Evolutionary conservation across 2,113 vertebrate genomes (phyloP), one percentile per base, ranked within the genome.

Genomic region (Emberiza fucata): DNA sequence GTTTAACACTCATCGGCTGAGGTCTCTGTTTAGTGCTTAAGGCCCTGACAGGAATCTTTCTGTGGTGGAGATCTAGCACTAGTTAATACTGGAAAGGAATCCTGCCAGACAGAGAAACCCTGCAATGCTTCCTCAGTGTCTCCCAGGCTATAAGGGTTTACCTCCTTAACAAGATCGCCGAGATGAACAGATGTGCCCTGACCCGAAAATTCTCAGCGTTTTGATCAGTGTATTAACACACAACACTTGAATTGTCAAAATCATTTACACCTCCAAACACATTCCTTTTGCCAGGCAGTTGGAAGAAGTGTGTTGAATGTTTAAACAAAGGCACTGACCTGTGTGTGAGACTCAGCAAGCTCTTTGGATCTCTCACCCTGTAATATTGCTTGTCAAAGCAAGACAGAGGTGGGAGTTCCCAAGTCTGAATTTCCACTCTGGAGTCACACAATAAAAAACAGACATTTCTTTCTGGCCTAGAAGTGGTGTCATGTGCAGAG

Each of bases 121-220:
- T 75, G 68, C 51, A 57, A 48, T 3, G 3, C 75, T 85, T 82
- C 78, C 27, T 92, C 5, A 0, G 13, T 44, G 54, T 71, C 85
- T 82, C 47, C 39, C 60, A 81, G 51, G 47, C 71, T 86, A 3
- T 47, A 44, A 94, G 92, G 47, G 39, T 94, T 95, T 95, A 73
- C 81, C 39, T 90, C 79, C 79, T 70, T 95, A 79, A 90, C 65
- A 76, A 78, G 70, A 69, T 77, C 5, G 2, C 50, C 0, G 14
- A 87, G 78, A 91, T 63, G 87, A 95, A 92, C 92, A 92, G 87
- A 93, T 97, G 90, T 11, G 12, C 60, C 79, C 76, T 83, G 90
- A 93, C 93, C 93, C 95, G 85, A 82, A 93, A 93, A 90, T 88
- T 92, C 93, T 94, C 81, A 83, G 81, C 79, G 9, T 94, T 95